Evolutionary conservation across 2,888 invertebrate genomes (phyloP).

Genomic region (Parthenolecanium corni): DNA sequence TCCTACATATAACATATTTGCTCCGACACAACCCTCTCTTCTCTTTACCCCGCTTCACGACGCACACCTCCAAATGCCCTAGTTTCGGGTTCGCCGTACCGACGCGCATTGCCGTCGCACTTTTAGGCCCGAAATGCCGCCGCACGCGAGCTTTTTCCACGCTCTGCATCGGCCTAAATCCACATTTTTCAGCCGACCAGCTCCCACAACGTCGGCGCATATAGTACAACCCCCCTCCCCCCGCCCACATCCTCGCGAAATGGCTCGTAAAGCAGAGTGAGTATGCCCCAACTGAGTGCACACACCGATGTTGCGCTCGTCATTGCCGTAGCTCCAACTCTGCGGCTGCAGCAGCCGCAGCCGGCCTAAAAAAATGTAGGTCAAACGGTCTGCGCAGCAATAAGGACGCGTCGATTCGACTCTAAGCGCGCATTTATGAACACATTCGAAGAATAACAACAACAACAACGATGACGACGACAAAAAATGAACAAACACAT

Average conservation of each 20-base stretch:
- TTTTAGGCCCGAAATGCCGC: no score
- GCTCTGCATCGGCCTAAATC: no score
- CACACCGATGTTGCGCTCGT: neutral
- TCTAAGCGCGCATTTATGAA: neutral
- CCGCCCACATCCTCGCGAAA: neutral
- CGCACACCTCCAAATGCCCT: no score
- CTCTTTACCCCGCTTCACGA: no score
- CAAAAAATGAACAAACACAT: neutral
- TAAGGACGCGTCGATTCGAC: neutral
- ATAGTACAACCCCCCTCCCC: neutral
- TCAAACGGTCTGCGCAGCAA: slow-evolving; percentile 25
- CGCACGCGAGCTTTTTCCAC: no score
- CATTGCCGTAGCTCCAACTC: neutral
- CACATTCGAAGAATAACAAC: neutral
- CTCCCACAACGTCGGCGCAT: neutral
- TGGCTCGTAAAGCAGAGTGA: no score
- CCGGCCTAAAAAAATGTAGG: slow-evolving; percentile 6
- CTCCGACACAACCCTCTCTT: no score
- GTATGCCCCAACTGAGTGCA: no score
- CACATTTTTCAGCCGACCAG: neutral
- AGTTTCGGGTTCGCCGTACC: no score
- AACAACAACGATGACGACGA: neutral
- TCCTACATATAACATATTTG: no score
- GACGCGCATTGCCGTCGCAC: no score
- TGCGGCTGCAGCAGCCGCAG: neutral